Evolutionary conservation across 2,113 vertebrate genomes (phyloP), one percentile per base, ranked within the genome.

Genomic region (Murina feae): DNA sequence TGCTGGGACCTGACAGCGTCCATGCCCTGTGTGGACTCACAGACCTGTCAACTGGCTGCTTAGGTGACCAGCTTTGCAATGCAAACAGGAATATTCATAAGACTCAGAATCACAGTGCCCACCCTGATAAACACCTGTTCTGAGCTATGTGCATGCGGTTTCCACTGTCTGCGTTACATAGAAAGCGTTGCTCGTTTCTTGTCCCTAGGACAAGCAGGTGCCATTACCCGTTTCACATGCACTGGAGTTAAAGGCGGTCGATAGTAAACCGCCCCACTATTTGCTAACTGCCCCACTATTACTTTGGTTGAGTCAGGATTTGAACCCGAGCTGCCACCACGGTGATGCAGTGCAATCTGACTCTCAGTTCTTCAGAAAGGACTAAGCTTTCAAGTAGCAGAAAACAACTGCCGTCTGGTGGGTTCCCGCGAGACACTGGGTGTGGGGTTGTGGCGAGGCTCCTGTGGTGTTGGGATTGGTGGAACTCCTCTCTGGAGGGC

Each of bases 401-500:
- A 25, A 44, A 58, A 66, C 35, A 53, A 6, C 69, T 4, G 2
- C 44, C 16, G 1, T 39, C 44, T 6, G 39, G 28, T 53, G 42
- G 35, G 9, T 11, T 9, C 28, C 14, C 16, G 42, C 5, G n/a
- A 0, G 0, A 16, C 13, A 6, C 32, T 11, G 60, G 21, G 12
- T 1, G 10, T 35, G 10, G 63, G 49, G 18, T 20, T 32, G 6
- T 71, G n/a, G 71, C 25, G 5, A 65, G 13, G 28, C 18, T 55
- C 35, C 35, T 23, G 14, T 4, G 14, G 9, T 14, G 21, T 13
- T 35, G 44, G n/a, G 18, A 3, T 1, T 37, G 13, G 2, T 32
- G 60, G 44, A 42, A 68, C 20, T 18, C 13, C 28, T 20, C 9
- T 75, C 5, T 25, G 23, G 51, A 18, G 51, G 51, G 47, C 14